phyloP scores from a whole-genome alignment of 2,888 invertebrate species.

The Hyposoter dolosus region DNA sequence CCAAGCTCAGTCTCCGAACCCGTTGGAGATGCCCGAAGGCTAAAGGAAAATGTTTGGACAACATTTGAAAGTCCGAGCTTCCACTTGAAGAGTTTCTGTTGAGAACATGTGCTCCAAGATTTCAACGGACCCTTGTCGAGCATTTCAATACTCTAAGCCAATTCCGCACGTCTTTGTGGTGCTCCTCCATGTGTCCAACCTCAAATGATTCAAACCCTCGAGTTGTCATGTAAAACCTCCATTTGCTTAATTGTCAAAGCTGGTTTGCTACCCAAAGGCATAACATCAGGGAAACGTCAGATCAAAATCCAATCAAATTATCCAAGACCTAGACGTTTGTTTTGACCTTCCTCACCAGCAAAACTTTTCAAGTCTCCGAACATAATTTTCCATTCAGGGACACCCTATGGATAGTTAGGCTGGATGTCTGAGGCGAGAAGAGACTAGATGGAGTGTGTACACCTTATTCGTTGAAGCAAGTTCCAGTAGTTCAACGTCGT shows the following conservation, averaged over 20 bases:
- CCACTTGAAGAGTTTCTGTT: conserved; percentile 1
- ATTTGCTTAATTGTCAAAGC: conserved; percentile 1
- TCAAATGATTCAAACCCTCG: neutral
- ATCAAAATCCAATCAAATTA: neutral
- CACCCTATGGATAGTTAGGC: neutral
- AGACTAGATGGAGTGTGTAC: conserved; percentile 32
- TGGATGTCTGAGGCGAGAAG: conserved; percentile 15
- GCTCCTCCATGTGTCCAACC: neutral
- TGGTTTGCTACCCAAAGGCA: neutral
- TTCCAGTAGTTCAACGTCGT: conserved; percentile 32
- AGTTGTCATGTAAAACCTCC: neutral
- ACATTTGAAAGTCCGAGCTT: neutral
- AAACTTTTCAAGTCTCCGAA: too few species aligned
- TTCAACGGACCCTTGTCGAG: neutral
- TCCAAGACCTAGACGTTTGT: neutral
- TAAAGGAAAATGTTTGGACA: neutral
- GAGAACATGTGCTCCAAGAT: neutral
- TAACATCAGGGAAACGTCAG: neutral
- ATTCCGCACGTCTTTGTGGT: neutral
- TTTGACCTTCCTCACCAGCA: neutral
- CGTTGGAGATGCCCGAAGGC: neutral
- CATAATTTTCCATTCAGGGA: neutral
- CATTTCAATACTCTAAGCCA: neutral
- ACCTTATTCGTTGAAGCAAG: conserved; percentile 32
- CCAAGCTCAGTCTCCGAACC: neutral